Conservation (phyloP, 92 coral and sea anemone genomes). For the Heliopora coerulea region DNA sequence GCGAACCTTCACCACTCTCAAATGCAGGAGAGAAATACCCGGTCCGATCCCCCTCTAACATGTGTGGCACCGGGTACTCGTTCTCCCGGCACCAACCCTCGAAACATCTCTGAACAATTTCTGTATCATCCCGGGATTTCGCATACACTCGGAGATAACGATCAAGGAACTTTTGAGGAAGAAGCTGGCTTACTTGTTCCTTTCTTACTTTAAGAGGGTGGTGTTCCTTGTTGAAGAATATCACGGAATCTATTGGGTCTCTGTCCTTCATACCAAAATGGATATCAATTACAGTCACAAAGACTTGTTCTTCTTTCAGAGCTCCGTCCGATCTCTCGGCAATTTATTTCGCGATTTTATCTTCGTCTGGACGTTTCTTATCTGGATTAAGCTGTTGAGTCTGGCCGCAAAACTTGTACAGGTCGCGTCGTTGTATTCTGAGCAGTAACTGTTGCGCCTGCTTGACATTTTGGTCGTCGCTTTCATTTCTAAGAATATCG, state of each 20-base stretch:
- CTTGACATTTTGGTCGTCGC: constrained; percentile 57
- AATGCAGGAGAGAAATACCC: constrained; percentile 26
- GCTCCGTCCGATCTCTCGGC: constrained; percentile 3
- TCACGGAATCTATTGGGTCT: constrained; percentile 79
- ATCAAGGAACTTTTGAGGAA: constrained; percentile 29
- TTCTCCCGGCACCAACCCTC: constrained; percentile 11
- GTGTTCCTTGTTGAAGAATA: constrained; percentile 65
- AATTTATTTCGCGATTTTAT: background rate
- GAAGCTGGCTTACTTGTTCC: constrained; percentile 61
- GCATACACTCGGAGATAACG: constrained; percentile 36
- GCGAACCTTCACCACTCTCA: background rate
- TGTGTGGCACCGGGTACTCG: constrained; percentile 32
- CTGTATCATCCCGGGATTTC: constrained; percentile 12
- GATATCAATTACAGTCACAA: constrained; percentile 55
- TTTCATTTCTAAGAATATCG: constrained; percentile 71
- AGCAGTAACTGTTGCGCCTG: constrained; percentile 40
- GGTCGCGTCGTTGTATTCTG: constrained; percentile 68
- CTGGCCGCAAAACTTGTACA: constrained; percentile 84
- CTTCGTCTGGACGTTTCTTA: background rate
- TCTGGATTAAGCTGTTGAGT: constrained; percentile 38
- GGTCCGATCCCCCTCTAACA: constrained; percentile 29
- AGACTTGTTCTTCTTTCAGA: constrained; percentile 47
- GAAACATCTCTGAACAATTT: constrained; percentile 12
- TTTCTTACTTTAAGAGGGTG: constrained; percentile 62
- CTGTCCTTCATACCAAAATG: constrained; percentile 78